Evolutionary conservation across 2,113 vertebrate genomes (phyloP), one percentile per base, ranked within the genome.

Genomic region (Tor tambroides): DNA sequence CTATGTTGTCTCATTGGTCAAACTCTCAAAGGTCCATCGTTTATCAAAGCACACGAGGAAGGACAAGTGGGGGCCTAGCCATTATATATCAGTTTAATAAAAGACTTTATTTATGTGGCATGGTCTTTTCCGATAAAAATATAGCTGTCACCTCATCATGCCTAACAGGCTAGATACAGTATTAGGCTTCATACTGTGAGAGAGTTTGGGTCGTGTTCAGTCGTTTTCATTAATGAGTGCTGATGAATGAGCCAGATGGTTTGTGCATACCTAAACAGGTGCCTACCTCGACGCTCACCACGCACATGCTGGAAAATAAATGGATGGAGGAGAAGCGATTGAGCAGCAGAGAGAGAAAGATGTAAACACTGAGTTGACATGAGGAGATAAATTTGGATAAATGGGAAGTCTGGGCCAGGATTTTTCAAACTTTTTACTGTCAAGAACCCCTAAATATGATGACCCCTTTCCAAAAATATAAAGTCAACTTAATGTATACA

Each of bases 241-340:
- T 84, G 85, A 82, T 85, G 85, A 92, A 14, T 51, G 75, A 83
- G 71, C 54, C 83, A 90, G 87, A 91, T 89, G 90, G 88, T 82
- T 76, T 89, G 82, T 88, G 91, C 88, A 91, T 90, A 90, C 83
- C 80, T 63, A 87, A 89, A 46, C 88, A 89, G 86, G 76, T 85
- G 61, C 56, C 21, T 32, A 54, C n/a, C 59, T 49, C 35, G 15
- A 77, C 43, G 46, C 75, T 49, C 80, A 56, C 76, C 56, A 54
- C 63, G 32, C 87, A 74, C 78, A 65, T 81, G 56, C 78, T 76
- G 72, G 65, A 43, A 84, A 83, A 80, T 38, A 93, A 94, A 95
- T 92, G 91, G 94, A 95, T 94, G 91, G 92, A 80, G 51, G 51
- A 61, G 30, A 61, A 80, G 54, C 30, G 32, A 80, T 59, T 80